Evolutionary conservation across 2,797 vertebrate species (phyloP).

Genomic region (Meda fulgida): DNA sequence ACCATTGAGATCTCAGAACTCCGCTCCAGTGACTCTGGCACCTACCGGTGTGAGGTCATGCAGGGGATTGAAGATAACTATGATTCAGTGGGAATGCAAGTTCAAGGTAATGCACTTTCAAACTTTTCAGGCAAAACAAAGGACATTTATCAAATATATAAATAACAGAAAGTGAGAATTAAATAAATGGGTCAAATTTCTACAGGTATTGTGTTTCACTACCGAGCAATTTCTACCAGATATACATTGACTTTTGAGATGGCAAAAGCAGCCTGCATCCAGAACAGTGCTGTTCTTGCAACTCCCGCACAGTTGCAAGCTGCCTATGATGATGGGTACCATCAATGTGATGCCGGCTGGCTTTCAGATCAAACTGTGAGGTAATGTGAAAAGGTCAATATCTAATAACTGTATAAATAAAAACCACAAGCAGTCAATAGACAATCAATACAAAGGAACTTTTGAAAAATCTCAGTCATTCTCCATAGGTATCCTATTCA

Average conservation of each 20-base stretch:
- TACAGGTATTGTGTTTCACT: constrained; percentile 95
- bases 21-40: constrained; percentile 88
- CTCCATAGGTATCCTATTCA: constrained; percentile 92
- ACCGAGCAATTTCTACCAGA: constrained; percentile 92
- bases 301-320: constrained; percentile 94
- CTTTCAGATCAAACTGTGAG: constrained; percentile 97
- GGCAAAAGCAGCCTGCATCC: constrained; percentile 91
- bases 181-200: not conserved
- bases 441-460: not conserved
- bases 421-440: not conserved
- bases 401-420: not conserved
- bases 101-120: constrained; percentile 83
- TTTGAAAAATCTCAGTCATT: not conserved
- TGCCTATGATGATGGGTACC: constrained; percentile 94
- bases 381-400: constrained; percentile 67
- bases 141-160: not conserved
- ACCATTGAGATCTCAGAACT: constrained; percentile 88
- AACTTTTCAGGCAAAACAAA: not conserved
- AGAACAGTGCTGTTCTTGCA: constrained; percentile 92
- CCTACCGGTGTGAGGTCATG: constrained; percentile 92
- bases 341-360: constrained; percentile 98
- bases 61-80: constrained; percentile 90
- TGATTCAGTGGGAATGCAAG: constrained; percentile 85
- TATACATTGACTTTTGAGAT: constrained; percentile 93
- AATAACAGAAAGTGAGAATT: not conserved